Percentiles rank a stretch among this genome's conserved stretches.
Conservation (phyloP, 2,888 invertebrate genomes). For the Linyphia triangularis region DNA sequence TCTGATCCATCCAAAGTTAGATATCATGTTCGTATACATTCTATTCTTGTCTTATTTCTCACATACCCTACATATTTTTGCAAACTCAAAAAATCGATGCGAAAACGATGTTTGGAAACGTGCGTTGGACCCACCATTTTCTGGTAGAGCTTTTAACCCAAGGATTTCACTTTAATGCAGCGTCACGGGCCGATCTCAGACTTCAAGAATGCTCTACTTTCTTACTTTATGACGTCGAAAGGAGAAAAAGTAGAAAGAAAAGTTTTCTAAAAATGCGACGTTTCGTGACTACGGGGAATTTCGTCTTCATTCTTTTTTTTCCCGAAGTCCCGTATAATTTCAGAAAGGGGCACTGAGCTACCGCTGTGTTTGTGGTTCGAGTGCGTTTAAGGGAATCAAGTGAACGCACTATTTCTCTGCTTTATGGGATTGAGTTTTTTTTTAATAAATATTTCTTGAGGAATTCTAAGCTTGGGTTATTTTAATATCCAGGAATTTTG, state of each 20-base stretch:
- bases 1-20: no score
- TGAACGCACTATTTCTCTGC: no score
- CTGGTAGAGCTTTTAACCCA: conserved; percentile 40
- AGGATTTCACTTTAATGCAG: conserved; percentile 55
- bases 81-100: conserved; percentile 45
- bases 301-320: neutral
- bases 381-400: neutral
- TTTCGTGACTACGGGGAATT: conserved; percentile 54
- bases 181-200: conserved; percentile 48
- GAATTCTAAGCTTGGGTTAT: no score
- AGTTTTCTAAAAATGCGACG: conserved; percentile 48
- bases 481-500: no score
- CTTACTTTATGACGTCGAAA: conserved; percentile 47
- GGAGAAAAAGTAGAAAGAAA: neutral
- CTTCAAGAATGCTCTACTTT: conserved; percentile 25
- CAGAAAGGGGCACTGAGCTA: neutral
- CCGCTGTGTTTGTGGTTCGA: neutral
- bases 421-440: no score
- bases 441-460: no score
- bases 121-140: conserved; percentile 37
- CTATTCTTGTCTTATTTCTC: conserved; percentile 23
- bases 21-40: conserved; percentile 22
- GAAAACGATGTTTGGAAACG: conserved; percentile 36
- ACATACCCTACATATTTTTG: conserved; percentile 25
- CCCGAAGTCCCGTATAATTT: neutral